phyloP scores from a whole-genome alignment of 2,113 vertebrate genomes.

The Triplophysa siluroides region DNA sequence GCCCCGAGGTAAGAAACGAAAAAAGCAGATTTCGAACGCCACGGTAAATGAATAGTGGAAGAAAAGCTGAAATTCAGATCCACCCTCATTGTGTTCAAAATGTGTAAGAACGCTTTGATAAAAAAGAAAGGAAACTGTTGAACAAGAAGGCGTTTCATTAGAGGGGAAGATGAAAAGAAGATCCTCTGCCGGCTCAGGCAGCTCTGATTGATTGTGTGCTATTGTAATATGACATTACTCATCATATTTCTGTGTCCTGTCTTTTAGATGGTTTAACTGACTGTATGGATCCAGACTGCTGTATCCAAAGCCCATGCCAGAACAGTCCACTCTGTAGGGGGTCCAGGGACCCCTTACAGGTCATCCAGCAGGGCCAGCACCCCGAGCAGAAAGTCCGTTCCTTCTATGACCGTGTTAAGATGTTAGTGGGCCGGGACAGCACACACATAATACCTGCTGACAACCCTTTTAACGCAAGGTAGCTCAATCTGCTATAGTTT shows the following conservation, averaged over 20 bases:
- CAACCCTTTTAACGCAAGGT: slow-evolving; percentile 97
- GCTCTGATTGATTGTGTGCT: slow-evolving; percentile 20
- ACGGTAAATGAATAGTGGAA: slow-evolving; percentile 4
- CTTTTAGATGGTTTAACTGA: slow-evolving; percentile 92
- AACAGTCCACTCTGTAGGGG: slow-evolving; percentile 93
- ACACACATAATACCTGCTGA: slow-evolving; percentile 96
- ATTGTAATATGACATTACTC: slow-evolving; percentile 6
- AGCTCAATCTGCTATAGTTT: slow-evolving; percentile 15
- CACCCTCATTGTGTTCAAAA: slow-evolving; percentile 15
- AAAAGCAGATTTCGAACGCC: background rate
- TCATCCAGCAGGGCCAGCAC: slow-evolving; percentile 90
- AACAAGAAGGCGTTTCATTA: slow-evolving; percentile 2
- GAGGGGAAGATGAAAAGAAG: background rate
- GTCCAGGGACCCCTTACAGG: slow-evolving; percentile 90
- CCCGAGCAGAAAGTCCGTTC: slow-evolving; percentile 82
- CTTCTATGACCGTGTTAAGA: slow-evolving; percentile 96
- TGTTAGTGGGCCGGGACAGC: slow-evolving; percentile 93
- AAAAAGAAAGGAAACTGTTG: background rate
- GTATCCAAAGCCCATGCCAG: slow-evolving; percentile 94
- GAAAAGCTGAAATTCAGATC: slow-evolving; percentile 9
- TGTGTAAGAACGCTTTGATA: background rate
- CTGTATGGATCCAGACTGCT: slow-evolving; percentile 98
- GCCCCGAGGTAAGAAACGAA: slow-evolving; percentile 17
- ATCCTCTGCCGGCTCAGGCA: background rate
- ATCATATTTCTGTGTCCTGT: slow-evolving; percentile 4